Conservation (phyloP, 2,888 invertebrate species). For the Chaetogeoica ovagalla region DNA sequence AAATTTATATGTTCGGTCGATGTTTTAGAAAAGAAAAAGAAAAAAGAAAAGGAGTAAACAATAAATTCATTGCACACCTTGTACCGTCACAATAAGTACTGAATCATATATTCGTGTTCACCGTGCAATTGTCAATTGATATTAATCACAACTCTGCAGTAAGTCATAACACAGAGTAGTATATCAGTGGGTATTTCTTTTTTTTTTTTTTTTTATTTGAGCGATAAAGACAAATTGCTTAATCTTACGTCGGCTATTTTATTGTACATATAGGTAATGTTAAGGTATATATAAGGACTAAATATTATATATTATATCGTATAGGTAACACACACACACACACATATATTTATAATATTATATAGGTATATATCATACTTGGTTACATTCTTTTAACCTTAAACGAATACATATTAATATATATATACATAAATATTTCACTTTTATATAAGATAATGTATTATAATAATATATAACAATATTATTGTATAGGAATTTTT, state of each 20-base stretch:
- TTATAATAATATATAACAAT: not conserved
- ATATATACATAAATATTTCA: slow-evolving; percentile 11
- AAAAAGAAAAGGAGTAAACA: not conserved
- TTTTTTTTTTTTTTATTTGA: slow-evolving; percentile 38
- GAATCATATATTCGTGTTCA: slow-evolving; percentile 20
- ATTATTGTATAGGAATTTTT: not conserved
- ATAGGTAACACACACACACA: not conserved
- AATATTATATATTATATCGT: slow-evolving; percentile 5
- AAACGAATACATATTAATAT: not conserved
- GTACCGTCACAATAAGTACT: slow-evolving; percentile 18
- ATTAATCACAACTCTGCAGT: slow-evolving; percentile 13
- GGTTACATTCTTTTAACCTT: slow-evolving; percentile 12
- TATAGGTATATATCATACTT: not conserved
- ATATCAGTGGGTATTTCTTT: slow-evolving; percentile 17
- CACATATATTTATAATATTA: not conserved
- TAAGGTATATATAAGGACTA: too few relatives aligned
- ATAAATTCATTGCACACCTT: slow-evolving; percentile 6
- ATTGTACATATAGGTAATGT: slow-evolving; percentile 13
- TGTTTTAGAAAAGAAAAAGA: too few relatives aligned
- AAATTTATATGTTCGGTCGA: not conserved
- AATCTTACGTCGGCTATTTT: slow-evolving; percentile 9
- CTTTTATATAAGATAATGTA: not conserved
- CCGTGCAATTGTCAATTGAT: slow-evolving; percentile 28
- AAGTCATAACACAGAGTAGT: not conserved
- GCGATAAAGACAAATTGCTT: slow-evolving; percentile 28